These are phyloP conservation scores for Drosophila truncata DNA, from an alignment of 1,140 invertebrate species.

Conservation along the genomic window DNA sequence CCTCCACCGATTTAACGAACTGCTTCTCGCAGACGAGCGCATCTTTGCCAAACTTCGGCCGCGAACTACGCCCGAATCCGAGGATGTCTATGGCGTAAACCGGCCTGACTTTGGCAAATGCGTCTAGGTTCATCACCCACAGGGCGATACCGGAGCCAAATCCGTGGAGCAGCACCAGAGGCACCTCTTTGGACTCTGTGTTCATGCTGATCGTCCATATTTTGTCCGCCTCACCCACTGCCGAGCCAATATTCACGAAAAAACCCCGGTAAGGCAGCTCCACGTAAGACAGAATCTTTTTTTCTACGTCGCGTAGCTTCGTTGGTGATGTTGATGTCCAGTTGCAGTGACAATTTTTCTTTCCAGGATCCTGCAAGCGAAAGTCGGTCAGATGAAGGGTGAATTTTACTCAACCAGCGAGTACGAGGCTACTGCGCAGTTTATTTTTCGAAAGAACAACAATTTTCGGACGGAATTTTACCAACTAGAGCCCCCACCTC, in stretches of 20 bases:
- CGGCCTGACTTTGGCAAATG: conserved; percentile 91
- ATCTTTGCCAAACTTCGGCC: conserved; percentile 93
- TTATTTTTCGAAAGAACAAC: conserved; percentile 25
- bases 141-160: conserved; percentile 96
- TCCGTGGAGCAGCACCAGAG: conserved; percentile 96
- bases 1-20: conserved; percentile 96
- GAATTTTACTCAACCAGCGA: conserved; percentile 41
- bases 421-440: conserved; percentile 30
- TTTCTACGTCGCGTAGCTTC: conserved; percentile 93
- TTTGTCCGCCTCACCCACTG: conserved; percentile 92
- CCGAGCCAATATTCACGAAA: conserved; percentile 94
- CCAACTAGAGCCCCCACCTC: conserved; percentile 9
- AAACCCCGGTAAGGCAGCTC: conserved; percentile 92
- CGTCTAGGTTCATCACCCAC: conserved; percentile 96
- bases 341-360: conserved; percentile 86
- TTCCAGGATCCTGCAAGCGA: conserved; percentile 57
- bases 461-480: conserved; percentile 23
- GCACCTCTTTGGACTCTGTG: conserved; percentile 90
- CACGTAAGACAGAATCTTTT: conserved; percentile 94
- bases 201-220: conserved; percentile 96
- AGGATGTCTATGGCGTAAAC: conserved; percentile 98
- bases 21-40: conserved; percentile 94
- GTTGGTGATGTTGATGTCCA: conserved; percentile 93
- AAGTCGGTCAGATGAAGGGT: conserved; percentile 2
- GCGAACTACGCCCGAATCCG: conserved; percentile 96